Percentiles rank a stretch among this genome's conserved stretches.
phyloP scores from a whole-genome alignment of 2,113 vertebrate genomes.

The Corydoras maculifer region DNA sequence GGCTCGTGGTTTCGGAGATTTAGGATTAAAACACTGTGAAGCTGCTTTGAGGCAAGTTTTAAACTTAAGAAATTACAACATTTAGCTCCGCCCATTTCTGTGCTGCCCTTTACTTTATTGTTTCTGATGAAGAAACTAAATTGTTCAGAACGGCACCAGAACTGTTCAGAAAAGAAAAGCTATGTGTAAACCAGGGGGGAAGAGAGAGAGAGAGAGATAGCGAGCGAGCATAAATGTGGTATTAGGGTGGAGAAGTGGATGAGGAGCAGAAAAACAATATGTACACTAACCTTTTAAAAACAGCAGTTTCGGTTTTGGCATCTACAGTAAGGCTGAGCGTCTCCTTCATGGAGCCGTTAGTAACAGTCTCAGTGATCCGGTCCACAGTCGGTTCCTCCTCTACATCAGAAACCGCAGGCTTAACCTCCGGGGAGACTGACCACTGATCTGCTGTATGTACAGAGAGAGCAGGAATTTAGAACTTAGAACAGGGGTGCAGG shows the following conservation, averaged over 20 bases:
- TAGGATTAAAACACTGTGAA: too few relatives aligned
- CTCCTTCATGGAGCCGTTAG: constrained; percentile 98
- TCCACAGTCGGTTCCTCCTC: constrained; percentile 77
- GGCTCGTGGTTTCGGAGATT: too few relatives aligned
- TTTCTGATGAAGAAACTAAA: constrained; percentile 12
- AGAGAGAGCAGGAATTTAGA: not conserved
- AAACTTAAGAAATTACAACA: too few relatives aligned
- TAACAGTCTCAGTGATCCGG: constrained; percentile 95
- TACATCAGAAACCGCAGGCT: constrained; percentile 69
- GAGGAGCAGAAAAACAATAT: constrained; percentile 1
- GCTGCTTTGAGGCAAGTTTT: too few relatives aligned
- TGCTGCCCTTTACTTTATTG: too few relatives aligned
- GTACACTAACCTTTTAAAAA: constrained; percentile 87
- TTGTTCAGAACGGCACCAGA: too few relatives aligned
- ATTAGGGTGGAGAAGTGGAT: not conserved
- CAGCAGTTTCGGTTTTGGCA: constrained; percentile 96
- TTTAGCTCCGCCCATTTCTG: too few relatives aligned
- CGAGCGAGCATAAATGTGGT: constrained; percentile 6
- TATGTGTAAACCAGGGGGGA: constrained; percentile 3
- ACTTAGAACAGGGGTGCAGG: too few relatives aligned
- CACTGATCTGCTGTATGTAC: constrained; percentile 58
- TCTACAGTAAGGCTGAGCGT: constrained; percentile 98
- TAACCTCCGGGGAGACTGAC: constrained; percentile 43
- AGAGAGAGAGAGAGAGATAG: constrained; percentile 31
- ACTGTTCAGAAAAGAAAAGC: not conserved